phyloP scores from a whole-genome alignment of 2,888 invertebrate species.

The Xylota segnis region DNA sequence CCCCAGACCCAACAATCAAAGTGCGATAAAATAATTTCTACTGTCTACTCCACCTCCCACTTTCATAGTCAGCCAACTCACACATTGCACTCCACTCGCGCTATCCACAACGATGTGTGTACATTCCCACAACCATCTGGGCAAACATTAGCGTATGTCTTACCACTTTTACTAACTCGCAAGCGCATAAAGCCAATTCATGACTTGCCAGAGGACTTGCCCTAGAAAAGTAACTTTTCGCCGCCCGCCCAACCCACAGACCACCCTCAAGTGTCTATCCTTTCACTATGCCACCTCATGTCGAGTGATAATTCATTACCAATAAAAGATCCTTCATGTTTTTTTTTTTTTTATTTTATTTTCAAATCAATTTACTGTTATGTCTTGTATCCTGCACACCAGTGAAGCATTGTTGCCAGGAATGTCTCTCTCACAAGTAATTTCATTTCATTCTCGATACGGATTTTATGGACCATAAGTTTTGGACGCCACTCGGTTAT shows the following conservation, averaged over 20 bases:
- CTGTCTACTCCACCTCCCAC: not conserved
- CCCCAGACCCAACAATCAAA: slow-evolving; percentile 24
- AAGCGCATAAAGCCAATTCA: slow-evolving; percentile 34
- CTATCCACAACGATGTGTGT: slow-evolving; percentile 14
- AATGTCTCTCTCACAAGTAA: slow-evolving; percentile 13
- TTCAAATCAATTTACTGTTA: slow-evolving; percentile 46
- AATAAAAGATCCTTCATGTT: slow-evolving; percentile 48
- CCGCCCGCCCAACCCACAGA: not conserved
- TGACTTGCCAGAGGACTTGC: not conserved
- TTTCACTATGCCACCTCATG: not conserved
- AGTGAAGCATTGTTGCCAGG: slow-evolving; percentile 15
- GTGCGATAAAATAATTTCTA: slow-evolving; percentile 13
- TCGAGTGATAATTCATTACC: slow-evolving; percentile 47
- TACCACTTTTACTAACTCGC: slow-evolving; percentile 37
- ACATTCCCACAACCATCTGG: slow-evolving; percentile 34
- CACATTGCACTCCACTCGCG: slow-evolving; percentile 4
- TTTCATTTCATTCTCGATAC: slow-evolving; percentile 14
- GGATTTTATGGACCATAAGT: slow-evolving; percentile 22
- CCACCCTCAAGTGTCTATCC: not conserved
- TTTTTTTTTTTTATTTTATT: not conserved
- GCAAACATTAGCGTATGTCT: slow-evolving; percentile 58
- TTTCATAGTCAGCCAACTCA: slow-evolving; percentile 6
- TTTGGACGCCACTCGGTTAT: slow-evolving; percentile 47
- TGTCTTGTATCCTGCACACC: slow-evolving; percentile 13
- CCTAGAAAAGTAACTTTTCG: not conserved